Evolutionary conservation across 2,888 invertebrate genomes (phyloP).

Genomic region (Nesidiocoris tenuis): DNA sequence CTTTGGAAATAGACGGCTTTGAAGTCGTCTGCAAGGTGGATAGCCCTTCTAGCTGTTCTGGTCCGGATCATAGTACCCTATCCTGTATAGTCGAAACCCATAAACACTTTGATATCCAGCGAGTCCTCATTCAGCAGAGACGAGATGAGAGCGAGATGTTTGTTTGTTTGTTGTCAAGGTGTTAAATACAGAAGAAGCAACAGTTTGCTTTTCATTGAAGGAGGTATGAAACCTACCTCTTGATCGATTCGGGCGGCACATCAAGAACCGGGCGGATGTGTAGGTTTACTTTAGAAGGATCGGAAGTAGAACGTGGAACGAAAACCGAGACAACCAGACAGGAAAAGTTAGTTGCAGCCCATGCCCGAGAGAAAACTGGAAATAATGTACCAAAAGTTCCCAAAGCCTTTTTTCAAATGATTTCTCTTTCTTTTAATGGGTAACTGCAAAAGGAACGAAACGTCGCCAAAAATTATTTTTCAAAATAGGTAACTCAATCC

Average conservation of each 20-base stretch:
- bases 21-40: neutral
- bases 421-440: no score
- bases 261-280: neutral
- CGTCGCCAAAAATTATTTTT: no score
- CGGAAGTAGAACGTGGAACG: no score
- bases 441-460: no score
- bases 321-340: no score
- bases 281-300: neutral
- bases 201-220: neutral
- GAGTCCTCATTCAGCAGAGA: constrained; percentile 27
- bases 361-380: no score
- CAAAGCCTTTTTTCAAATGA: no score
- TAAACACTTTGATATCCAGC: constrained; percentile 26
- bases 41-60: no score
- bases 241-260: neutral
- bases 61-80: no score
- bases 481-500: no score
- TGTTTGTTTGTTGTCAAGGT: constrained; percentile 38
- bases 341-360: no score
- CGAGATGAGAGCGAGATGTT: neutral
- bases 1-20: neutral
- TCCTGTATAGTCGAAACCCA: neutral
- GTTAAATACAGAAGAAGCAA: constrained; percentile 7
- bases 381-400: no score
- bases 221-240: neutral